Percentiles rank a stretch among this genome's conserved stretches.
Conservation (phyloP, 1,140 invertebrate species). For the Brachionus angularis region DNA sequence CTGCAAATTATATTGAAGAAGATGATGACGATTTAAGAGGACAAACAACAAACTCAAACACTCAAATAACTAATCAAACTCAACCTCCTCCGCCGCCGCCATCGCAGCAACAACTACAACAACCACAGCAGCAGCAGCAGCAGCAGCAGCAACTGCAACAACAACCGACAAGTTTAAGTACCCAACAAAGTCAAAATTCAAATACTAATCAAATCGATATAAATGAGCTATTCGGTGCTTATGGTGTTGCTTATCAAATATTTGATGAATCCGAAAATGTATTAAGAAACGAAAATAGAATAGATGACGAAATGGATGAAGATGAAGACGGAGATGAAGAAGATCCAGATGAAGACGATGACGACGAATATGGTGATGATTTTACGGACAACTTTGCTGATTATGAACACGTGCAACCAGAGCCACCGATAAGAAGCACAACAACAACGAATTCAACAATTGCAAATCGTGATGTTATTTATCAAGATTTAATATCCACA, state of each 20-base stretch:
- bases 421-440: no score
- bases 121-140: no score
- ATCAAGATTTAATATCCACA: constrained; percentile 27
- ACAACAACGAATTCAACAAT: background rate
- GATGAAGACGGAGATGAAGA: constrained; percentile 14
- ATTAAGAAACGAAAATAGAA: background rate
- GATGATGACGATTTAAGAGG: background rate
- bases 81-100: background rate
- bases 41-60: no score
- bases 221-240: constrained; percentile 38
- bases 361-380: constrained; percentile 35
- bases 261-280: background rate
- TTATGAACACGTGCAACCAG: no score
- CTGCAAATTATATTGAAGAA: background rate
- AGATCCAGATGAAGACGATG: background rate
- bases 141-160: background rate
- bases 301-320: constrained; percentile 29
- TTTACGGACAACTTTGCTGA: constrained; percentile 36
- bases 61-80: background rate
- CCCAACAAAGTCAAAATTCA: background rate
- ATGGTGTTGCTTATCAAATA: constrained; percentile 31
- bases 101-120: background rate
- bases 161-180: no score
- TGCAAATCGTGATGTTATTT: background rate
- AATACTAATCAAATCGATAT: constrained; percentile 3